Percentiles rank a stretch among this genome's conserved stretches.
Evolutionary conservation across 2,113 vertebrate genomes (phyloP).

Genomic region (Mormyrus iriodes): DNA sequence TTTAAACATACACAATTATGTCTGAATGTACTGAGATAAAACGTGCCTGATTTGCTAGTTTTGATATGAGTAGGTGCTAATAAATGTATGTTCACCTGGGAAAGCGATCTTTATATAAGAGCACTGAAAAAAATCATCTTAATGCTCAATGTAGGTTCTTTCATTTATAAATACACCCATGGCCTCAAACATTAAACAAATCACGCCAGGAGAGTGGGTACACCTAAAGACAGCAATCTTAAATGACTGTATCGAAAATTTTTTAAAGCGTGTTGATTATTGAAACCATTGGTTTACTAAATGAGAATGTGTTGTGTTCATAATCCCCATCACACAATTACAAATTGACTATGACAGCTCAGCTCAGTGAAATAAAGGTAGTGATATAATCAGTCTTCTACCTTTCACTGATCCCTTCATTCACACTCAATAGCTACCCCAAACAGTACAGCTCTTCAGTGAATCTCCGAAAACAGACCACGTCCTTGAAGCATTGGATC

Average conservation of each 20-base stretch:
- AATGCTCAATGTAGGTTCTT: neutral
- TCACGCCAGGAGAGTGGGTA: neutral
- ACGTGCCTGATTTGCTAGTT: neutral
- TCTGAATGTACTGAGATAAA: neutral
- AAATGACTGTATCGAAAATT: neutral
- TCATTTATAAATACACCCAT: neutral
- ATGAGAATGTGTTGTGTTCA: neutral
- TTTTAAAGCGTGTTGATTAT: neutral
- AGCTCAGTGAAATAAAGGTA: neutral
- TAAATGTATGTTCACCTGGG: neutral
- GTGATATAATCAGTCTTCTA: neutral
- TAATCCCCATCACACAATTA: neutral
- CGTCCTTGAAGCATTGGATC: neutral
- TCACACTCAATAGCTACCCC: slow-evolving; percentile 42
- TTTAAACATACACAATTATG: neutral
- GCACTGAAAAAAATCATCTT: neutral
- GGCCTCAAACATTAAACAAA: neutral
- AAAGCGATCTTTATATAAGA: neutral
- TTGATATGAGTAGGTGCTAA: neutral
- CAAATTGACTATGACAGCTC: neutral
- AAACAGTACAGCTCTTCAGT: neutral
- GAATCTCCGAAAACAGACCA: neutral
- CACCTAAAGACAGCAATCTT: neutral
- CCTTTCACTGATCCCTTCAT: neutral
- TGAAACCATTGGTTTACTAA: neutral